phyloP scores from a whole-genome alignment of 2,113 vertebrate species.

The Tetraodon nigroviridis region DNA sequence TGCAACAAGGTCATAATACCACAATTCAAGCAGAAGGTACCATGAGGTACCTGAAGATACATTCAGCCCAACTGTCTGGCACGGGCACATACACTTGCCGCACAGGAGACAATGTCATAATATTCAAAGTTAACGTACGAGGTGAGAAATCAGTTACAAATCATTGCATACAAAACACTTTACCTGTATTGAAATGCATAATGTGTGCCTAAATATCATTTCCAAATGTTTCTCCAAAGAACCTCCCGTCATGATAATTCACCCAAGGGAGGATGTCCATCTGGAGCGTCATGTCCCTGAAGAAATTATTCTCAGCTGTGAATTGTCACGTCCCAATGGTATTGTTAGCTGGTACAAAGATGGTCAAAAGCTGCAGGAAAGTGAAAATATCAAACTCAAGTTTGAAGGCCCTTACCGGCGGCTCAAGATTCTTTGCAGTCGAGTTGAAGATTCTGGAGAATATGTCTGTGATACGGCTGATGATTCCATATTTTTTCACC shows the following conservation, averaged over 20 bases:
- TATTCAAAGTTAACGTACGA: slow-evolving; percentile 77
- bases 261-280: slow-evolving; percentile 80
- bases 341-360: slow-evolving; percentile 86
- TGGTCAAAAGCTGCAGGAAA: slow-evolving; percentile 79
- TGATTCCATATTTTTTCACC: slow-evolving; percentile 84
- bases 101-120: slow-evolving; percentile 68
- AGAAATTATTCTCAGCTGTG: slow-evolving; percentile 84
- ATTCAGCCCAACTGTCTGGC: slow-evolving; percentile 62
- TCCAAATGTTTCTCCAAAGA: slow-evolving; percentile 67
- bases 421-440: slow-evolving; percentile 78
- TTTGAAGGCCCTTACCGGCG: slow-evolving; percentile 73
- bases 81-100: slow-evolving; percentile 75
- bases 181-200: not conserved
- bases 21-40: slow-evolving; percentile 51
- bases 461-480: slow-evolving; percentile 87
- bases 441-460: slow-evolving; percentile 80
- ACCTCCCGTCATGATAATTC: slow-evolving; percentile 79
- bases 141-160: slow-evolving; percentile 53
- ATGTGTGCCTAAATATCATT: not conserved
- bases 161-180: not conserved
- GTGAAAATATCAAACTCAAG: slow-evolving; percentile 76
- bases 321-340: slow-evolving; percentile 76
- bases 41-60: slow-evolving; percentile 57
- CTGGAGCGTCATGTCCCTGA: slow-evolving; percentile 78
- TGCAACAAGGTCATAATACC: slow-evolving; percentile 53